Conservation (phyloP, 2,888 invertebrate species). For the Noctua fimbriata region DNA sequence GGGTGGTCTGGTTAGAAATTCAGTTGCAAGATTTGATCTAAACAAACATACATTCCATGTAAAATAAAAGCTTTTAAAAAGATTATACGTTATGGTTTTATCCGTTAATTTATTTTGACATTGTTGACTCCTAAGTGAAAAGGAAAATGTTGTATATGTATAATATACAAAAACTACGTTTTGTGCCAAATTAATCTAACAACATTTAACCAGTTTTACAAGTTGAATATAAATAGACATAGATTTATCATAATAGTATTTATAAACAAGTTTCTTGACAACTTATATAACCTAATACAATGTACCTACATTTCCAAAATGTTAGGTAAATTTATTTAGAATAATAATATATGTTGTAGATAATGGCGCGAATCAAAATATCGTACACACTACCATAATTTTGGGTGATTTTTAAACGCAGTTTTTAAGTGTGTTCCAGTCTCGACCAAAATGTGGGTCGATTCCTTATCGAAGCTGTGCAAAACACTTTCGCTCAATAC, state of each 20-base stretch:
- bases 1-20: no score
- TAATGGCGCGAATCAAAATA: constrained; percentile 4
- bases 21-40: not conserved
- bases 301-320: not conserved
- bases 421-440: not conserved
- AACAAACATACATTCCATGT: not conserved
- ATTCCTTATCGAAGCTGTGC: not conserved
- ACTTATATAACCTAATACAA: not conserved
- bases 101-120: not conserved
- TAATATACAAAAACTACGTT: not conserved
- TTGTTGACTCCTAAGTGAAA: not conserved
- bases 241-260: not conserved
- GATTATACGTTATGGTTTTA: not conserved
- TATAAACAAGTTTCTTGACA: not conserved
- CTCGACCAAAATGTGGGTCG: not conserved
- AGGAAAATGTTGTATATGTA: not conserved
- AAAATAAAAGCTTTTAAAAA: not conserved
- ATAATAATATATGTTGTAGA: not conserved
- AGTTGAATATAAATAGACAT: not conserved
- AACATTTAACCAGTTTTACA: constrained; percentile 3
- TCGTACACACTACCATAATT: not conserved
- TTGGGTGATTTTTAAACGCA: not conserved
- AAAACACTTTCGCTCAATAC: constrained; percentile 37
- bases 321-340: not conserved
- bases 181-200: not conserved